Base-by-base conservation (phyloP, 2,113 vertebrate species). In the Dryoscopus gambensis region DNA sequence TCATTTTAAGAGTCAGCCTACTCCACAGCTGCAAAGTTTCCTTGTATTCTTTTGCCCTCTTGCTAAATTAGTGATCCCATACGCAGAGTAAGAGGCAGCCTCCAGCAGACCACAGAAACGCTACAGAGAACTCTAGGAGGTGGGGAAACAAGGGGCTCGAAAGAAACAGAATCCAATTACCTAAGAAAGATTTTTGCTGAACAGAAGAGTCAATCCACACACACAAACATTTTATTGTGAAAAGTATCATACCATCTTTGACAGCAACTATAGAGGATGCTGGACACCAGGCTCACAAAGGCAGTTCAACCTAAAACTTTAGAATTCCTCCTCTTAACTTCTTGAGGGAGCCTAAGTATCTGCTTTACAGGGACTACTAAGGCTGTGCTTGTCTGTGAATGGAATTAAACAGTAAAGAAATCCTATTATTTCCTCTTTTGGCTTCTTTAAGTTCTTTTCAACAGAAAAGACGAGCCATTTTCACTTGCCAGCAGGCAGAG, bases 31-130 rank as follows among this genome's bases (percentile, higher is more conserved):
- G 39, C 62, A 64, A 86, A 75, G 55, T 50, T 87, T 74, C 64
- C 25, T 44, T 31, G 3, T 15, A 5, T 20, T 50, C 17, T 46
- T n/a, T 47, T 0, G 0, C 19, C 13, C 28, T 62, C 33, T 37
- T 4, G 1, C 21, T 37, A 28, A 87, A 74, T 33, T 24, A 24
- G 21, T 3, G 63, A 46, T 53, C 33, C 56, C 47, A 37, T 18
- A 16, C 1, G 4, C 47, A 27, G 55, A 39, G 56, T 13, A 33
- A 83, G 39, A 75, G 39, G 17, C 14, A 47, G 57, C 70, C 70
- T 82, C 33, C 83, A 67, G 62, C 21, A 70, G 53, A 22, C 22
- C 64, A 55, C 68, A 69, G 46, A 74, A 84, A 74, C 23, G 55
- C 27, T 35, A 28, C 33, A 28, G 49, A 67, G 57, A 70, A 40